Conservation (phyloP, 2,113 vertebrate species). For the chimpanzee (Pan troglodytes) region DNA sequence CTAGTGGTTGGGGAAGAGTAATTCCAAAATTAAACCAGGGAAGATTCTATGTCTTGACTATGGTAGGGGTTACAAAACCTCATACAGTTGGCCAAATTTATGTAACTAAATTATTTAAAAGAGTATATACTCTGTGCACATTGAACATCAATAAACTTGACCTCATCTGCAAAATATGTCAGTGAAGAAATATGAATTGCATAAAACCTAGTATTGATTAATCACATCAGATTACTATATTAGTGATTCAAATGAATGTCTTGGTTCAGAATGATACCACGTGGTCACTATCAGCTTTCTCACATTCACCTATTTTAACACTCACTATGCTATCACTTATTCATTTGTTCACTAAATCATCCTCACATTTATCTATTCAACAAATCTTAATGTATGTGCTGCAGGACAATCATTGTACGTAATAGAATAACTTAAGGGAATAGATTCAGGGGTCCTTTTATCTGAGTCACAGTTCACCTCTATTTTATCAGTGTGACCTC, state of each 20-base stretch:
- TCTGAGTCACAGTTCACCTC: background rate
- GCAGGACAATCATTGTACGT: background rate
- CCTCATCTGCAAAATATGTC: background rate
- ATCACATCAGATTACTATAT: background rate
- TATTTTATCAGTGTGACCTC: background rate
- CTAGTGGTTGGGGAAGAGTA: background rate
- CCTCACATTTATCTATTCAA: background rate
- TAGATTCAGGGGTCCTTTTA: background rate
- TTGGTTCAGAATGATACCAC: background rate
- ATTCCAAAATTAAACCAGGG: background rate
- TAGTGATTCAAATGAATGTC: background rate
- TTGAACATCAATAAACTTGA: background rate
- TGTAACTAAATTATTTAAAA: background rate
- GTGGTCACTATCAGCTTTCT: background rate
- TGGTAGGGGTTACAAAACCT: background rate
- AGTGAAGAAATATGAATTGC: background rate
- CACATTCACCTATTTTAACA: background rate
- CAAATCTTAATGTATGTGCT: background rate
- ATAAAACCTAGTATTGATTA: background rate
- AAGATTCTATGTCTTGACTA: background rate
- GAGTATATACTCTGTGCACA: background rate
- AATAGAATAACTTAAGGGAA: background rate
- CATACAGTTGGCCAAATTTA: background rate
- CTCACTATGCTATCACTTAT: background rate
- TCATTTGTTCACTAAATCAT: background rate